Evolutionary conservation across 2,888 invertebrate species (phyloP).

Genomic region (Rhabditoides inermis): DNA sequence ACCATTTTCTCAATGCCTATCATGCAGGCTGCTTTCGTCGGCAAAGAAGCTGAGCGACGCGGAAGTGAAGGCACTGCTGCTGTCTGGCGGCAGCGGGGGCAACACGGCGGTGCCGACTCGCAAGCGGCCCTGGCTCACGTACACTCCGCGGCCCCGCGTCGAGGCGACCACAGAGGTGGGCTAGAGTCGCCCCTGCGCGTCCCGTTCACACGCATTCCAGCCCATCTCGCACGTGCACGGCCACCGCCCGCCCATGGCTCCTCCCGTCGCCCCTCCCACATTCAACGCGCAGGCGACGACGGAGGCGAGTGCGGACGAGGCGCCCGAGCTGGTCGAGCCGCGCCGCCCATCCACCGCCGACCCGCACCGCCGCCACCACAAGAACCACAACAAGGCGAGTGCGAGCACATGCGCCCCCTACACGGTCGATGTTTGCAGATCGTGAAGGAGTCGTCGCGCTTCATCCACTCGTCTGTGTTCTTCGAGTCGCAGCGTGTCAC

Average conservation of each 20-base stretch:
- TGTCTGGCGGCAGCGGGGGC: neutral
- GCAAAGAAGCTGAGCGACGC: too few species aligned
- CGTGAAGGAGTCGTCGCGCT: neutral
- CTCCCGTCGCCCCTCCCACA: too few species aligned
- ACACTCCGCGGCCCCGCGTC: slow-evolving; percentile 3
- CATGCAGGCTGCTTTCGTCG: neutral
- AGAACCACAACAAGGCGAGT: neutral
- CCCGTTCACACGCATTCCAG: too few species aligned
- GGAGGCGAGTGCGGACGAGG: too few species aligned
- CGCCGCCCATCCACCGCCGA: too few species aligned
- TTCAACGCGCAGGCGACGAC: too few species aligned
- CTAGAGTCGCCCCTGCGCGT: neutral
- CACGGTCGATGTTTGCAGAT: neutral
- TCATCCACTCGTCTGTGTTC: too few species aligned
- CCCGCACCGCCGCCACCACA: too few species aligned
- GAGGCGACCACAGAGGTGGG: slow-evolving; percentile 1
- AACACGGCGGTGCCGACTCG: slow-evolving; percentile 3
- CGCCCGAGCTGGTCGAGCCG: too few species aligned
- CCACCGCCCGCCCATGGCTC: too few species aligned
- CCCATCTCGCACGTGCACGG: too few species aligned
- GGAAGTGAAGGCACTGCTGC: neutral
- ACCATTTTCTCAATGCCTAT: slow-evolving; percentile 7
- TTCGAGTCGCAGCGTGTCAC: too few species aligned
- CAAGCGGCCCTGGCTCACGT: slow-evolving; percentile 7
- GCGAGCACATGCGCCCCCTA: neutral